phyloP scores from a whole-genome alignment of 2,888 invertebrate genomes.

The Mylabris sibirica region DNA sequence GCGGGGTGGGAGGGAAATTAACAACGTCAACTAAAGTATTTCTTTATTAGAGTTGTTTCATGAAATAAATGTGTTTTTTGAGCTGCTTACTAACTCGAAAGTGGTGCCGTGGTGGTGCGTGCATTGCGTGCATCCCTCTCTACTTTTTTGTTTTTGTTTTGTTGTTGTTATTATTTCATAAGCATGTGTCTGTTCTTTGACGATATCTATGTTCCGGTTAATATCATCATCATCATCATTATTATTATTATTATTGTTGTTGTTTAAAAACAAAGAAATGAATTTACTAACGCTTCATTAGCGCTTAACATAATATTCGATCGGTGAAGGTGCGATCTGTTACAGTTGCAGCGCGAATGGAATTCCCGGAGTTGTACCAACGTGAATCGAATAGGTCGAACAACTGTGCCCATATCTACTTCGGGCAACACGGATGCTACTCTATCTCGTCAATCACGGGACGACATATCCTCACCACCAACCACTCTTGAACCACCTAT shows the following conservation, averaged over 20 bases:
- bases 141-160: slow-evolving; percentile 29
- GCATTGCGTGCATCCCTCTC: slow-evolving; percentile 55
- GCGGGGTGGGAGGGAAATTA: not conserved
- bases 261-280: slow-evolving; percentile 25
- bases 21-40: slow-evolving; percentile 13
- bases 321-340: slow-evolving; percentile 54
- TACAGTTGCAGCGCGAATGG: slow-evolving; percentile 64
- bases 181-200: slow-evolving; percentile 22
- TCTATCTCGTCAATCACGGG: slow-evolving; percentile 56
- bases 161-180: slow-evolving; percentile 23
- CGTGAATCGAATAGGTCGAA: slow-evolving; percentile 61
- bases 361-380: slow-evolving; percentile 63
- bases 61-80: slow-evolving; percentile 33
- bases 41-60: slow-evolving; percentile 15
- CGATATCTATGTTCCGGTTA: slow-evolving; percentile 5
- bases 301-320: slow-evolving; percentile 42
- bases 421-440: slow-evolving; percentile 61
- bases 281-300: slow-evolving; percentile 42
- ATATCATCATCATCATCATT: slow-evolving; percentile 27
- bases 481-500: slow-evolving; percentile 57
- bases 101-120: slow-evolving; percentile 61
- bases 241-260: slow-evolving; percentile 44
- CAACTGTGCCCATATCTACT: slow-evolving; percentile 59
- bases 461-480: slow-evolving; percentile 52
- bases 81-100: slow-evolving; percentile 51